phyloP scores from a whole-genome alignment of 1,140 invertebrate species.

The Bombus huntii region DNA sequence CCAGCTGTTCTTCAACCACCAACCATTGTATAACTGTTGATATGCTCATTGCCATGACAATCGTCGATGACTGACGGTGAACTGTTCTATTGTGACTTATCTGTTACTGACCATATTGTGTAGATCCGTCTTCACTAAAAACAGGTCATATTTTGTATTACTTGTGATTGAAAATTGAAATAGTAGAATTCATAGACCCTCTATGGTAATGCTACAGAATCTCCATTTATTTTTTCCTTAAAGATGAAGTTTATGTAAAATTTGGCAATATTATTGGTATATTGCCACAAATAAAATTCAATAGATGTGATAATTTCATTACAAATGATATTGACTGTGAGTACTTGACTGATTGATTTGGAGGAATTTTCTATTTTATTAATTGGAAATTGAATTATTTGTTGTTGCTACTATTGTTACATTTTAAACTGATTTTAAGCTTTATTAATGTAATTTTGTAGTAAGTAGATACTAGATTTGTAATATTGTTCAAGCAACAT shows the following conservation, averaged over 20 bases:
- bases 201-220: neutral
- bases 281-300: neutral
- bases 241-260: too few relatives aligned
- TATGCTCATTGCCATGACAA: constrained; percentile 33
- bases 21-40: constrained; percentile 76
- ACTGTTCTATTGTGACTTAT: neutral
- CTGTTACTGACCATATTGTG: neutral
- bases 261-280: neutral
- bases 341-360: neutral
- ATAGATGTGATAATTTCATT: constrained; percentile 4
- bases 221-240: neutral
- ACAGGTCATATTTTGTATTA: neutral
- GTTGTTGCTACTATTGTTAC: constrained; percentile 20
- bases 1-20: constrained; percentile 80
- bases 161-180: neutral
- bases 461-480: neutral
- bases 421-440: constrained; percentile 1
- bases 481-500: neutral
- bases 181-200: neutral
- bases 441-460: neutral
- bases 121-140: neutral
- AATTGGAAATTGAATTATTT: neutral
- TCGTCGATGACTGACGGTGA: neutral
- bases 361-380: neutral
- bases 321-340: neutral